These are phyloP conservation scores for Todiramphus chloris DNA, from an alignment of 2,113 vertebrate genomes.

Conservation along the genomic window DNA sequence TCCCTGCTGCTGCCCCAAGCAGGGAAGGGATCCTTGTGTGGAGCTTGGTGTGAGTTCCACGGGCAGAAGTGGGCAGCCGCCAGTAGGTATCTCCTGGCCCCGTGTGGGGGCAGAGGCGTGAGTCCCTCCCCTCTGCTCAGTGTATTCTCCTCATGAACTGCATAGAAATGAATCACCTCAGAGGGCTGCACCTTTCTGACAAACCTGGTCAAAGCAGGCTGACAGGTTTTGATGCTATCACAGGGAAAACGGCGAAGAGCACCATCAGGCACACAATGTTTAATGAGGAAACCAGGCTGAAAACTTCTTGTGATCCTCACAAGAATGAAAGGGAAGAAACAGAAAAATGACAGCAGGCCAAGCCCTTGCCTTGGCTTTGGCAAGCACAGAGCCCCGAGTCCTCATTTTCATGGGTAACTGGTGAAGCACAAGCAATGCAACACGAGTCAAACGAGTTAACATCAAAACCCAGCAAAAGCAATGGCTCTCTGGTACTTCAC, in stretches of 20 bases:
- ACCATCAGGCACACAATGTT: rapidly evolving
- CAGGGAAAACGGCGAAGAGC: not conserved
- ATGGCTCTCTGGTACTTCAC: not conserved
- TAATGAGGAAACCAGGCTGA: not conserved
- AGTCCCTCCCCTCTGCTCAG: not conserved
- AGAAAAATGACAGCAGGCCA: rapidly evolving
- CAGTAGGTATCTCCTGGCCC: not conserved
- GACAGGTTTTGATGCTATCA: rapidly evolving
- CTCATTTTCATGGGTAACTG: not conserved
- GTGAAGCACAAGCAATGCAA: not conserved
- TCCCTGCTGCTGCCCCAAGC: not conserved
- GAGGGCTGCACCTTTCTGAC: not conserved
- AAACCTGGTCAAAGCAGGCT: not conserved
- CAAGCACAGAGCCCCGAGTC: not conserved
- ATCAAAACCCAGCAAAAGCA: not conserved
- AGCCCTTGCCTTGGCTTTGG: not conserved
- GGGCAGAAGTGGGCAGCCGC: not conserved
- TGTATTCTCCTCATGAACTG: not conserved
- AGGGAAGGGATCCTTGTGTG: not conserved
- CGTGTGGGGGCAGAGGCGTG: rapidly evolving
- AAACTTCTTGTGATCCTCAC: not conserved
- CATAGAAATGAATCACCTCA: rapidly evolving
- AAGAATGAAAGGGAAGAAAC: not conserved
- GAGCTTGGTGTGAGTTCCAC: rapidly evolving
- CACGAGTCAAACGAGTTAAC: not conserved